phyloP scores from a whole-genome alignment of 2,797 vertebrate genomes.

The Anguilla megastoma region DNA sequence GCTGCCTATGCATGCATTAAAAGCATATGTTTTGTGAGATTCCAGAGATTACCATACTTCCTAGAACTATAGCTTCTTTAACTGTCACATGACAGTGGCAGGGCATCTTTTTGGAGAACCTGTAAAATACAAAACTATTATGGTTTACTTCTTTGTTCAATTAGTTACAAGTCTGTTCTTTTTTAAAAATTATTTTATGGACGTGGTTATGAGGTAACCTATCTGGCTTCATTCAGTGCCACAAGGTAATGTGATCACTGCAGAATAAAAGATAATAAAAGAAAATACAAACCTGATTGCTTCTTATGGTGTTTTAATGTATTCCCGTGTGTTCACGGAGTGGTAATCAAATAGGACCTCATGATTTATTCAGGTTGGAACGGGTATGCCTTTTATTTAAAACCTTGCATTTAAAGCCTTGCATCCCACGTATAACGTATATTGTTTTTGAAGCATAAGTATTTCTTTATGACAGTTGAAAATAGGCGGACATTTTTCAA shows the following conservation, averaged over 20 bases:
- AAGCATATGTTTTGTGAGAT: background rate
- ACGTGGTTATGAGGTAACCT: background rate
- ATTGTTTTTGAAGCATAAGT: background rate
- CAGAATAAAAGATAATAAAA: constrained; percentile 1
- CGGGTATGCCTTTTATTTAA: background rate
- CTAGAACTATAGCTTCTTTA: background rate
- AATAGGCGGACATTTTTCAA: background rate
- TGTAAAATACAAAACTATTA: too few species aligned
- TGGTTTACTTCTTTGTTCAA: background rate
- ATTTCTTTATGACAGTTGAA: background rate
- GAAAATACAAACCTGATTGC: background rate
- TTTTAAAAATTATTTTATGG: background rate
- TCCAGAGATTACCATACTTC: background rate
- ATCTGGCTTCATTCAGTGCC: background rate
- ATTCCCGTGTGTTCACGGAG: background rate
- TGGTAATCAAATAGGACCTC: background rate
- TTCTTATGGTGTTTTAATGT: background rate
- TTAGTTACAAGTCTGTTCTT: background rate
- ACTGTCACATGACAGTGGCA: background rate
- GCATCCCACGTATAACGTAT: background rate
- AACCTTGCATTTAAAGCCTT: background rate
- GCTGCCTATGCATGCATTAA: background rate
- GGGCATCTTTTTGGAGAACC: too few species aligned
- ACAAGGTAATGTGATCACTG: background rate
- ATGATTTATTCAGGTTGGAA: background rate